Conservation (phyloP, 1,140 invertebrate genomes). For the Eupeodes corollae region DNA sequence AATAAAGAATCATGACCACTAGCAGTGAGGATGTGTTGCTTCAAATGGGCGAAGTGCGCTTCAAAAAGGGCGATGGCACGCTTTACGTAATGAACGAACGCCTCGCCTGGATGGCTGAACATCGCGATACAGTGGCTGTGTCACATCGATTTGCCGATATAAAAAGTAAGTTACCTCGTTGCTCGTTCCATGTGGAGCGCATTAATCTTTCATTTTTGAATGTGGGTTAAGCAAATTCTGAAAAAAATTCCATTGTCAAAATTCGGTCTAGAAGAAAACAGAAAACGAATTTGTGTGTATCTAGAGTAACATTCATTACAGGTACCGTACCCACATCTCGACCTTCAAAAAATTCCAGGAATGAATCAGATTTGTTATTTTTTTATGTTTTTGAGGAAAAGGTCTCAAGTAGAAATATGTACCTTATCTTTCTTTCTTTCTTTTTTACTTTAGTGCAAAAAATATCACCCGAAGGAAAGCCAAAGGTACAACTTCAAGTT, state of each 20-base stretch:
- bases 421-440: conserved; percentile 1
- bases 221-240: not conserved
- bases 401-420: not conserved
- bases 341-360: too few relatives aligned
- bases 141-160: conserved; percentile 93
- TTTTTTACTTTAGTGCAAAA: conserved; percentile 72
- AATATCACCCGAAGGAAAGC: conserved; percentile 95
- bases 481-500: conserved; percentile 97
- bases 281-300: too few relatives aligned
- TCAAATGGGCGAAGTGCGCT: conserved; percentile 82
- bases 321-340: too few relatives aligned
- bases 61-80: conserved; percentile 92
- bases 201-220: not conserved
- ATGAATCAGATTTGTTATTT: too few relatives aligned
- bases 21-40: conserved; percentile 79
- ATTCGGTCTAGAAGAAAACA: not conserved
- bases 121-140: conserved; percentile 79
- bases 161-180: conserved; percentile 58
- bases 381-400: too few relatives aligned
- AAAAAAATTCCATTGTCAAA: not conserved
- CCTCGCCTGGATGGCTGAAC: conserved; percentile 90
- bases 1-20: conserved; percentile 24
- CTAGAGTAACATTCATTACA: too few relatives aligned
- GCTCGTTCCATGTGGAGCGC: too few relatives aligned
- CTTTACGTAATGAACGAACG: conserved; percentile 92